Evolutionary conservation across 2,888 invertebrate genomes (phyloP).

Genomic region (Torymus texanus): DNA sequence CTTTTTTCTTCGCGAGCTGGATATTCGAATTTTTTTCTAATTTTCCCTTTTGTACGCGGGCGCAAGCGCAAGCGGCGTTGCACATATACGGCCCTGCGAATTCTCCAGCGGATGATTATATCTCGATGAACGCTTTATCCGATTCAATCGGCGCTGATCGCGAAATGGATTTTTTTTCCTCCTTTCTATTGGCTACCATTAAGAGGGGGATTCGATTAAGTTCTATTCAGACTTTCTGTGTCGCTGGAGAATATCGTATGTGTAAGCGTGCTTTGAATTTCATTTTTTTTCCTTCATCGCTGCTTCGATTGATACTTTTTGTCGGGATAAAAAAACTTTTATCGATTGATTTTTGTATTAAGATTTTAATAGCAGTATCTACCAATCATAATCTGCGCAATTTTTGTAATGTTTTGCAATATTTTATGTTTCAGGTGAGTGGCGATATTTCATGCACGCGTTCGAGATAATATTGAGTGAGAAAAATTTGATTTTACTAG

Average conservation of each 20-base stretch:
- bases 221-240: constrained; percentile 23
- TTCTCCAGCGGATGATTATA: constrained; percentile 29
- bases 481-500: not conserved
- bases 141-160: constrained; percentile 47
- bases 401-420: not conserved
- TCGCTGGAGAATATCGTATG: constrained; percentile 6
- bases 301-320: not conserved
- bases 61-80: not conserved
- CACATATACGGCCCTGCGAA: constrained; percentile 1
- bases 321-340: not conserved
- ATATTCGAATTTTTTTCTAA: constrained; percentile 36
- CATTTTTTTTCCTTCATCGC: not conserved
- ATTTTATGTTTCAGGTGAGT: constrained; percentile 47
- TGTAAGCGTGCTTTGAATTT: not conserved
- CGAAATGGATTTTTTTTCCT: constrained; percentile 34
- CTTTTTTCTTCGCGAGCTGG: not conserved
- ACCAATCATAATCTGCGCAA: no score
- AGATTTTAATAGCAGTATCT: no score
- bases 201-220: constrained; percentile 46
- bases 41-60: constrained; percentile 24
- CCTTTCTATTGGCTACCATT: constrained; percentile 21
- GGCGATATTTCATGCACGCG: not conserved
- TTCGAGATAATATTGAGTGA: no score
- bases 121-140: constrained; percentile 47
- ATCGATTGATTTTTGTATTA: no score